Conservation (phyloP, 1,140 invertebrate species). For the Drosophila arizonae region DNA sequence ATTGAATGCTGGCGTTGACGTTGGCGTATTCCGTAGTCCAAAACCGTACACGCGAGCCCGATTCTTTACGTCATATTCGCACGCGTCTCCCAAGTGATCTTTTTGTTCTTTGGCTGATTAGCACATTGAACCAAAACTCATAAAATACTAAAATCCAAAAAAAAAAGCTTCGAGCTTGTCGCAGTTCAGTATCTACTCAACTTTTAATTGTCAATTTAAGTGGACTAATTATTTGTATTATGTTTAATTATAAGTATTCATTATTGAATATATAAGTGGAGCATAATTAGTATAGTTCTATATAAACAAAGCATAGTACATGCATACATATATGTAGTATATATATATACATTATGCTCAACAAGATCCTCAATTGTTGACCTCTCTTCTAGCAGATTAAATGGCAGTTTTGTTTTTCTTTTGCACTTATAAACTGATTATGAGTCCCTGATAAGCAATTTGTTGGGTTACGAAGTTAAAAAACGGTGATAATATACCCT, state of each 20-base stretch:
- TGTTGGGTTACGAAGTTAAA: slow-evolving; percentile 2
- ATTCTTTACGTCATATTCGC: slow-evolving; percentile 68
- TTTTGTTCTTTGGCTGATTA: slow-evolving; percentile 57
- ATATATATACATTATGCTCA: slow-evolving; percentile 7
- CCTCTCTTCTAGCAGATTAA: background rate
- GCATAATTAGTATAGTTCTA: background rate
- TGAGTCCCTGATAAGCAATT: slow-evolving; percentile 15
- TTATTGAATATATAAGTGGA: slow-evolving; percentile 17
- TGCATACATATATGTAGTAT: background rate
- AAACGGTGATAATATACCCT: slow-evolving; percentile 5
- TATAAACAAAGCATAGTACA: background rate
- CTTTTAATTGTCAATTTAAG: slow-evolving; percentile 27
- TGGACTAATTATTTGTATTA: slow-evolving; percentile 22
- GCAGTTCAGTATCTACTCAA: slow-evolving; percentile 17
- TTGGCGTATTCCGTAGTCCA: slow-evolving; percentile 20
- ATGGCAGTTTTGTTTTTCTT: slow-evolving; percentile 13
- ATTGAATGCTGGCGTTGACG: slow-evolving; percentile 2
- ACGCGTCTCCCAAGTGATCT: slow-evolving; percentile 74
- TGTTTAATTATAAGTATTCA: slow-evolving; percentile 10
- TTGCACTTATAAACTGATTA: slow-evolving; percentile 23
- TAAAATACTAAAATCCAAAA: slow-evolving; percentile 9
- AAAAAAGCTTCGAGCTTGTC: slow-evolving; percentile 16
- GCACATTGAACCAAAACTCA: slow-evolving; percentile 55
- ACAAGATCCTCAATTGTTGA: slow-evolving; percentile 2
- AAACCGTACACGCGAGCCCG: slow-evolving; percentile 50